These are phyloP conservation scores for Cephonodes hylas DNA, from an alignment of 2,888 invertebrate genomes.

Conservation along the genomic window DNA sequence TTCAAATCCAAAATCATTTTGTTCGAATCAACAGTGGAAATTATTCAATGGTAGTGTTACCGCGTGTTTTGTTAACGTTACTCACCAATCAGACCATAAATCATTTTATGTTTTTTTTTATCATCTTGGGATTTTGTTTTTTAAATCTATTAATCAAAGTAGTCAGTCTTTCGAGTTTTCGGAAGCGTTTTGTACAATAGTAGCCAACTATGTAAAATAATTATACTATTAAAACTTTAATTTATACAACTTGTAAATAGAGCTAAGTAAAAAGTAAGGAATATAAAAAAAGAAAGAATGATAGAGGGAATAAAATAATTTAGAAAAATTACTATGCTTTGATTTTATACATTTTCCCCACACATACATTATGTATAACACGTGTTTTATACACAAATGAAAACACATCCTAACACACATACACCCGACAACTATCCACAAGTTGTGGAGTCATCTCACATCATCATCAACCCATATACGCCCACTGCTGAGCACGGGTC, in stretches of 20 bases:
- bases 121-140: slow-evolving; percentile 24
- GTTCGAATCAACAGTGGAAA: slow-evolving; percentile 44
- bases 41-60: slow-evolving; percentile 50
- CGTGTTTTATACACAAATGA: too few relatives aligned
- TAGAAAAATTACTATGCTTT: slow-evolving; percentile 54
- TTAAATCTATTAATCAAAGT: slow-evolving; percentile 15
- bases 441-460: too few relatives aligned
- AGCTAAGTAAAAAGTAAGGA: slow-evolving; percentile 67
- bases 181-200: slow-evolving; percentile 76
- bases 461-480: too few relatives aligned
- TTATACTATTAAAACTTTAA: slow-evolving; percentile 71
- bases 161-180: slow-evolving; percentile 67
- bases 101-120: slow-evolving; percentile 26
- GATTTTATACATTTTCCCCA: slow-evolving; percentile 31
- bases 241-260: slow-evolving; percentile 80
- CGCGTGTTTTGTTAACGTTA: slow-evolving; percentile 48
- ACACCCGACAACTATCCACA: too few relatives aligned
- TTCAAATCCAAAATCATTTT: slow-evolving; percentile 58
- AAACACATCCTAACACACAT: too few relatives aligned
- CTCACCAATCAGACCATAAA: slow-evolving; percentile 25
- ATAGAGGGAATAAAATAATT: slow-evolving; percentile 78
- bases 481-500: too few relatives aligned
- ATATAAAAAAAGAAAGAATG: slow-evolving; percentile 76
- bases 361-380: not conserved
- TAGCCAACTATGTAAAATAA: slow-evolving; percentile 70